Evolutionary conservation across 2,113 vertebrate species (phyloP), one percentile per base, ranked within the genome.

Genomic region (Oophaga pumilio): DNA sequence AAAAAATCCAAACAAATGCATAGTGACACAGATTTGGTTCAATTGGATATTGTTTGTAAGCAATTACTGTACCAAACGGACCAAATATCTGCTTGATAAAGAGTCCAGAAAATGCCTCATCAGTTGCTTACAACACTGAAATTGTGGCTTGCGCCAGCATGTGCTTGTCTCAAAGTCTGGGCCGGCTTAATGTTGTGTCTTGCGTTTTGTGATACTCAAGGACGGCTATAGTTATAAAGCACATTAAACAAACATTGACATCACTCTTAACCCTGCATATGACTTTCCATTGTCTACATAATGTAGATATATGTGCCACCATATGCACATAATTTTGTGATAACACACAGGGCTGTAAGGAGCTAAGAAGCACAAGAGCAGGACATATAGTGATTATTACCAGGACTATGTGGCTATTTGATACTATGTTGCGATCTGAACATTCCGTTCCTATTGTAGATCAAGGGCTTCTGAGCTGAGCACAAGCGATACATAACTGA

Each of bases 391-490:
- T 15, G 8, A 15, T 49, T 9, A n/a, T 6, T 10, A 76, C 73
- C 28, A 73, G 49, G 8, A 24, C 15, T 56, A 49, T 74, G 4
- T 10, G 52, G 14, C 8, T 52, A n/a, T 53, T 22, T 79, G n/a
- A 77, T 77, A 77, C 76, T 14, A 56, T 77, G n/a, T 77, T 24
- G 50, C 12, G 8, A 77, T 56, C 49, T 57, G 50, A 59, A 79
- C 53, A 79, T 79, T 79, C 76, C 73, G 22, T 76, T 52, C 14
- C 12, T 57, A 28, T 28, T 28, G 76, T 11, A 74, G 18, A 74
- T 28, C 24, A 56, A 79, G 76, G 76, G 76, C 76, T 79, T 59
- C 50, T 15, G n/a, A 52, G 49, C 52, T 18, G 76, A 79, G 76
- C 76, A 79, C 76, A 76, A 76, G 43, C 17, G 8, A 76, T 43